Evolutionary conservation across 2,113 vertebrate species (phyloP).

Genomic region (Hemicordylus capensis): DNA sequence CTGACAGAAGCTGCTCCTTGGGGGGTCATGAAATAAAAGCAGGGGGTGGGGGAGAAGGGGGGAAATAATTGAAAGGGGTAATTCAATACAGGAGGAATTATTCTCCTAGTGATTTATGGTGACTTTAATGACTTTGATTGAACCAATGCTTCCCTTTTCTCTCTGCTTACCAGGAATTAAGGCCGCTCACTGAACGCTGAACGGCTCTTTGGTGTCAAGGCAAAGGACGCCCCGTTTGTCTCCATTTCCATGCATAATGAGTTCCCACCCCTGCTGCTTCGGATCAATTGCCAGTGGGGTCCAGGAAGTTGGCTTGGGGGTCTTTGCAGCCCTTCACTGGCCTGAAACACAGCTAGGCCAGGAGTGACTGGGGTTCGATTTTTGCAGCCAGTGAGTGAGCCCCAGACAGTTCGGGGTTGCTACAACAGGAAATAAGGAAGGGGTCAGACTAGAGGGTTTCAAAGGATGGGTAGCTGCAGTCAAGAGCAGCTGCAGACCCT

Average conservation of each 20-base stretch:
- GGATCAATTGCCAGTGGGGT: rapidly evolving
- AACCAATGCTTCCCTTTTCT: slow-evolving; percentile 37
- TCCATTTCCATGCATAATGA: slow-evolving; percentile 44
- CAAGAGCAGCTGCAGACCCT: too few species aligned
- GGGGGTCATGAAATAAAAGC: slow-evolving; percentile 12
- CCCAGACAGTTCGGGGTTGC: neutral
- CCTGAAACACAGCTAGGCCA: neutral
- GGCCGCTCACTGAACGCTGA: slow-evolving; percentile 33
- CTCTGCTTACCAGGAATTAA: slow-evolving; percentile 29
- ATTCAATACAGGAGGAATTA: slow-evolving; percentile 60
- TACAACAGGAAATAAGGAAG: neutral
- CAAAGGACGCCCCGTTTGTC: slow-evolving; percentile 26
- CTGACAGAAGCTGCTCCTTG: neutral
- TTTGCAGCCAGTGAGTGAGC: neutral
- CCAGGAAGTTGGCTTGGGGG: neutral
- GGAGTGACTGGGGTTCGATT: too few species aligned
- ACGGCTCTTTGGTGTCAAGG: slow-evolving; percentile 30
- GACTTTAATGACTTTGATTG: slow-evolving; percentile 61
- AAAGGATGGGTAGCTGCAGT: too few species aligned
- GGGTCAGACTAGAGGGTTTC: too few species aligned
- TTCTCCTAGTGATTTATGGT: slow-evolving; percentile 63
- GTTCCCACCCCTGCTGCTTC: neutral
- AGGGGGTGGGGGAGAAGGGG: neutral
- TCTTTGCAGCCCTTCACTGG: neutral
- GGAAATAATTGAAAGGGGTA: slow-evolving; percentile 52